These are phyloP conservation scores for Choloepus didactylus DNA, from an alignment of 2,797 vertebrate genomes.

Conservation along the genomic window DNA sequence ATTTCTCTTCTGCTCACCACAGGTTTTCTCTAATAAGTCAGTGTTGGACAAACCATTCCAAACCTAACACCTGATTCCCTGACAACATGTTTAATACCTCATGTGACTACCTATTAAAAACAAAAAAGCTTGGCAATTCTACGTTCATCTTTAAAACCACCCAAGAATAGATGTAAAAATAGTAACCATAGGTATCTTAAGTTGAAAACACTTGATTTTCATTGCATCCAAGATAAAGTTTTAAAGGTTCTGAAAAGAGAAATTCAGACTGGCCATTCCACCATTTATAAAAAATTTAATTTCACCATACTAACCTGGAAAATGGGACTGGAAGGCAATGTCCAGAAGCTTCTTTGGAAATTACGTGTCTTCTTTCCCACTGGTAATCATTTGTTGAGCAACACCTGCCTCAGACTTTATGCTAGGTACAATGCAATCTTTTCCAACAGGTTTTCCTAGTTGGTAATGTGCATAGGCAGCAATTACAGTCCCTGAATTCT, in stretches of 20 bases:
- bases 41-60: constrained; percentile 30
- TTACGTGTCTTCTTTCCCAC: constrained; percentile 12
- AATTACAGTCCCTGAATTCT: constrained; percentile 7
- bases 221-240: constrained; percentile 33
- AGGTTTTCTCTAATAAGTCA: constrained; percentile 57
- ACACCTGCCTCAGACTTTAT: not conserved
- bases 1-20: not conserved
- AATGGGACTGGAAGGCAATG: not conserved
- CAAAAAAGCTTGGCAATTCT: not conserved
- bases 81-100: not conserved
- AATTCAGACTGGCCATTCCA: constrained; percentile 36
- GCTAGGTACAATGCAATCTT: not conserved
- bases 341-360: constrained; percentile 25
- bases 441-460: constrained; percentile 52
- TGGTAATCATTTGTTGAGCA: constrained; percentile 34
- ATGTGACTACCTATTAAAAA: constrained; percentile 18
- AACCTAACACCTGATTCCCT: not conserved
- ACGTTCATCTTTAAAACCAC: constrained; percentile 55
- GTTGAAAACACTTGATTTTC: constrained; percentile 24
- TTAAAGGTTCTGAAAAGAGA: constrained; percentile 21
- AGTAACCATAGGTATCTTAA: not conserved
- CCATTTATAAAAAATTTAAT: constrained; percentile 20
- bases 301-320: constrained; percentile 42
- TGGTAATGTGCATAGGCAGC: constrained; percentile 10
- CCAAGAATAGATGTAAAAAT: not conserved